Evolutionary conservation across 2,113 vertebrate genomes (phyloP), one percentile per base, ranked within the genome.

Genomic region (Todiramphus saurophagus): DNA sequence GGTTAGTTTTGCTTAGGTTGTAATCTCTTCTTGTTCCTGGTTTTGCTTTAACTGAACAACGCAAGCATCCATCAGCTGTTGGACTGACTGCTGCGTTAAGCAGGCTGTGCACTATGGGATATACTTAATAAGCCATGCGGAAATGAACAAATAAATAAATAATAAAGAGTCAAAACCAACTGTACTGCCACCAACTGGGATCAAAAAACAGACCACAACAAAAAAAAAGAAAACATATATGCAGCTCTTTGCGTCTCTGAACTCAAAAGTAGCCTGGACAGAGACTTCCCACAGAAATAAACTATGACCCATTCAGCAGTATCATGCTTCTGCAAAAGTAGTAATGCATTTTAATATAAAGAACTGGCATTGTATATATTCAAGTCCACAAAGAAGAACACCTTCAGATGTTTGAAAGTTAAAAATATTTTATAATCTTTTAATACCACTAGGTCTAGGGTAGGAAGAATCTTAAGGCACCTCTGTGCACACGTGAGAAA

Each of bases 191-290:
- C 8, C 5, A 30, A 19, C 27, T 25, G 9, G 11, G 15, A 12
- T 3, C 1, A 7, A 43, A 23, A 16, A 14, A 30, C 25, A 15
- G 25, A 37, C 11, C 3, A 1, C 4, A 16, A 6, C 11, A 27
- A 15, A 10, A 20, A 11, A 4, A 28, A 10, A 1, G 6, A 30
- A 58, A 25, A 58, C 30, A 50, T 7, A 5, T 16, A 37, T 56
- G 30, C 12, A 63, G 7, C 8, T 48, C 2, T 48, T 84, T 78
- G 11, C 70, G 11, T 27, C 14, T 43, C 63, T 87, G 68, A 69
- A 53, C 5, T 51, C 16, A 77, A 73, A 86, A 77, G 7, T 10
- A 21, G 7, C 12, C 33, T 33, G 13, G 10, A 62, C 4, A 58
- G 14, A 48, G 15, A 39, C 10, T 2, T 69, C 24, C 59, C 9